Conservation (phyloP, 2,888 invertebrate genomes). For the Aquatica leii region DNA sequence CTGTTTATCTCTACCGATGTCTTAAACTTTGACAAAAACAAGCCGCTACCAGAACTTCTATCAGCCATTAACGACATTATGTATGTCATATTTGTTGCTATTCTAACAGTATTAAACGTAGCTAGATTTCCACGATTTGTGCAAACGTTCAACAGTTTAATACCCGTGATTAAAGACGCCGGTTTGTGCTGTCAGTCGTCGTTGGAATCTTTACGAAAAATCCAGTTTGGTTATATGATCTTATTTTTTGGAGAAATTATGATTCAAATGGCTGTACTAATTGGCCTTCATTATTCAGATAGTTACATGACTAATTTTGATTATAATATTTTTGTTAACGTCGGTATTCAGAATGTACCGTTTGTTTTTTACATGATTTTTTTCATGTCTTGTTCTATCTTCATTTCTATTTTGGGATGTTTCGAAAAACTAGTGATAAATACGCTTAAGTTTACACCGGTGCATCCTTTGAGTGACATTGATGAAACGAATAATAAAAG, state of each 20-base stretch:
- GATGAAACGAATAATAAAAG: slow-evolving; percentile 50
- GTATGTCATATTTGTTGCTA: slow-evolving; percentile 49
- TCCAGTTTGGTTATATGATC: slow-evolving; percentile 47
- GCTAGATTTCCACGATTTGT: slow-evolving; percentile 49
- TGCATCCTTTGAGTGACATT: slow-evolving; percentile 54
- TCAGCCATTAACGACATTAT: slow-evolving; percentile 52
- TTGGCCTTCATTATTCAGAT: slow-evolving; percentile 48
- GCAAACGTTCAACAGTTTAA: slow-evolving; percentile 48
- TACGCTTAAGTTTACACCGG: slow-evolving; percentile 51
- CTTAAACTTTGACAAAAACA: slow-evolving; percentile 41
- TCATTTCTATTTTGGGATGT: slow-evolving; percentile 54
- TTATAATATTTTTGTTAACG: slow-evolving; percentile 48
- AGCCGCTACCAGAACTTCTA: slow-evolving; percentile 51
- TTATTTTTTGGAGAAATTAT: slow-evolving; percentile 39
- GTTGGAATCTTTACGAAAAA: slow-evolving; percentile 39
- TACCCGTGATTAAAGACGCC: slow-evolving; percentile 45
- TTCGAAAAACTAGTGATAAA: slow-evolving; percentile 55
- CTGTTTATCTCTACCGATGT: slow-evolving; percentile 47
- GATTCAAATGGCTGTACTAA: slow-evolving; percentile 45
- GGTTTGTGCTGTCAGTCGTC: slow-evolving; percentile 54
- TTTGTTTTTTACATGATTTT: slow-evolving; percentile 54
- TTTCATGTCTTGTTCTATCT: slow-evolving; percentile 43
- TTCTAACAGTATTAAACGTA: slow-evolving; percentile 47
- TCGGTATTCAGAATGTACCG: slow-evolving; percentile 49
- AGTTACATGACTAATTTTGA: slow-evolving; percentile 47